Evolutionary conservation across 2,113 vertebrate genomes (phyloP), one percentile per base, ranked within the genome.

Genomic region (Sinocyclocheilus maitianheensis): DNA sequence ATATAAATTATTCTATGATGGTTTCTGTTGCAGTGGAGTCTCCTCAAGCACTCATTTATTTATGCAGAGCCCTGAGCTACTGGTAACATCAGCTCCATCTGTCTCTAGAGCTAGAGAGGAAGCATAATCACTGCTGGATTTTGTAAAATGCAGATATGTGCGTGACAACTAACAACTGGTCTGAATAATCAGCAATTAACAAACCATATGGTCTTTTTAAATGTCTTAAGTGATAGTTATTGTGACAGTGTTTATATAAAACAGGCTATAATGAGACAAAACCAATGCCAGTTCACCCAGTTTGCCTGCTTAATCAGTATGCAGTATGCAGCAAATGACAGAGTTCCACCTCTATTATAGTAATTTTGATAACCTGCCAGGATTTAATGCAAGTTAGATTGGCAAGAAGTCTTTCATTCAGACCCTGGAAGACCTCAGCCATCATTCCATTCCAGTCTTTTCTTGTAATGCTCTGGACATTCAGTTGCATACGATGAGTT

Each of bases 41-140:
- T 88, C 1, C 40, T 85, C 71, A 76, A 37, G 46, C 67, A 76
- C 85, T 93, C 90, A 94, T 94, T 93, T 94, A 92, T 94, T 94
- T 93, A 92, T 90, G 89, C 90, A 93, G 78, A 80, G 53, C 81
- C 83, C 82, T 63, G 43, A 24, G 86, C 87, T 87, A 65, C 60
- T 79, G 30, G 4, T 71, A 81, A 58, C 51, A 81, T 85, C 18
- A 37, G 69, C 82, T 89, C 88, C 90, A 91, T 91, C 91, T 93
- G 91, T 82, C 86, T 89, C 69, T 48, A 51, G 71, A 76, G 69
- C 83, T 88, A 83, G 5, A n/a, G 46, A 89, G 85, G 67, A 78
- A 77, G 40, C 87, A 48, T 84, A 80, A 62, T 77, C 84, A 82
- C 85, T 87, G 83, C 87, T 82, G 51, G 48, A 30, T 81, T 81